Evolutionary conservation across 2,797 vertebrate species (phyloP).

Genomic region (Anolis apletophallus): DNA sequence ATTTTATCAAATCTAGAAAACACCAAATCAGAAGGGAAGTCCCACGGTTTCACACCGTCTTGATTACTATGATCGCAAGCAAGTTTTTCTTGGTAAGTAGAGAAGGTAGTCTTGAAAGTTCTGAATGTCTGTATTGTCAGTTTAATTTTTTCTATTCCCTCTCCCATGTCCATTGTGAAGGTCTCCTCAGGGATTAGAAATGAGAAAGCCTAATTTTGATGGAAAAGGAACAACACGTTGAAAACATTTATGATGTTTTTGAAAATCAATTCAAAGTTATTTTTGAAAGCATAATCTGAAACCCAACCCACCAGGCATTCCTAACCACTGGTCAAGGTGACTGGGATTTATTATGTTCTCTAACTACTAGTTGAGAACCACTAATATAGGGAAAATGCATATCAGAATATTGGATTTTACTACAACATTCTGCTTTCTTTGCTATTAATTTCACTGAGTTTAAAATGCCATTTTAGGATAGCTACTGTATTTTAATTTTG

Average conservation of each 20-base stretch:
- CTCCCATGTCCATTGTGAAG: constrained; percentile 85
- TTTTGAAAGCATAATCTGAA: not conserved
- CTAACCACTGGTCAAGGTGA: not conserved
- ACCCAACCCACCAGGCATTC: not conserved
- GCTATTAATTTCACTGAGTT: not conserved
- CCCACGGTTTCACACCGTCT: constrained; percentile 71
- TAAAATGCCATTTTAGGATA: no score
- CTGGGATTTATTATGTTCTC: not conserved
- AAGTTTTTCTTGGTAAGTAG: constrained; percentile 62
- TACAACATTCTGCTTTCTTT: not conserved
- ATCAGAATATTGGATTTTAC: not conserved
- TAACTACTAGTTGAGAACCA: not conserved
- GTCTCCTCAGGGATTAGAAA: constrained; percentile 85
- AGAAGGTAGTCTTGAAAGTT: constrained; percentile 80
- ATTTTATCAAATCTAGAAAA: constrained; percentile 76
- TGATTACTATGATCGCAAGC: constrained; percentile 58
- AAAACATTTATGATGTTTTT: constrained; percentile 2
- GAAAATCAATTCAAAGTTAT: not conserved
- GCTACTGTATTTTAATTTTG: no score
- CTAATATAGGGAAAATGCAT: not conserved
- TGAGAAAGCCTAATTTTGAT: constrained; percentile 52
- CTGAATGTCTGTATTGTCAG: constrained; percentile 74
- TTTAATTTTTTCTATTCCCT: constrained; percentile 79
- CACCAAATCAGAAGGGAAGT: constrained; percentile 77
- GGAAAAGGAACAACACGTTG: constrained; percentile 32